Percentiles rank a stretch among this genome's conserved stretches.
phyloP scores from a whole-genome alignment of 2,797 vertebrate species.

The Fratercula arctica region DNA sequence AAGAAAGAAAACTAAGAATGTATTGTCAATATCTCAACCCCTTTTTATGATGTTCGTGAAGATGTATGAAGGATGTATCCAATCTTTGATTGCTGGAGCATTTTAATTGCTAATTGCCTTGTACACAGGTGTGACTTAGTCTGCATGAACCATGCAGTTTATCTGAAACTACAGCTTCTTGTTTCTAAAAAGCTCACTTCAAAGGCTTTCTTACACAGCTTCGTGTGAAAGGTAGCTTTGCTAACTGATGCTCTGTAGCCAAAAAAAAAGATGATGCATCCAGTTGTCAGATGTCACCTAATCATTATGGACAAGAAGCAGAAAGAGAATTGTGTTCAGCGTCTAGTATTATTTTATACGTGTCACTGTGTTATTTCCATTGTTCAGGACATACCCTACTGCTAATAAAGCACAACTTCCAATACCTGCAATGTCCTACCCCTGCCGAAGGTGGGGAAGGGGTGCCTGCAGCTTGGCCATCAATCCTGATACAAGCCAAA shows the following conservation, averaged over 20 bases:
- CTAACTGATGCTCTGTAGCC: not conserved
- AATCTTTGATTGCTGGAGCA: not conserved
- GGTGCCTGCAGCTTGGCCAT: not conserved
- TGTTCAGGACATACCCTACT: not conserved
- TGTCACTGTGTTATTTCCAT: not conserved
- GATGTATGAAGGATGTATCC: not conserved
- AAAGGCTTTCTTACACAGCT: not conserved
- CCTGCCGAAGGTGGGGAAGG: not conserved
- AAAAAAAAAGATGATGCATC: not conserved
- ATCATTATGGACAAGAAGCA: not conserved
- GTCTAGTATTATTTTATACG: not conserved
- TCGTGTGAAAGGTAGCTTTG: not conserved
- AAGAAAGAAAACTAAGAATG: not conserved
- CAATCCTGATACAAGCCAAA: not conserved
- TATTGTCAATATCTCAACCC: not conserved
- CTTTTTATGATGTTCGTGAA: not conserved
- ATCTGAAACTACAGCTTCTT: not conserved
- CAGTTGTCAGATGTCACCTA: not conserved
- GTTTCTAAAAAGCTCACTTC: not conserved
- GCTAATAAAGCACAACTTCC: not conserved
- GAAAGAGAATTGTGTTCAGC: not conserved
- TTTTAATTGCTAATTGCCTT: slow-evolving; percentile 13
- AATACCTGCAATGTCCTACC: accelerated
- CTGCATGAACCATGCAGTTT: not conserved
- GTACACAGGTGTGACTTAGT: not conserved